These are phyloP conservation scores for Andrena trimmerana DNA, from an alignment of 2,888 invertebrate genomes.

Conservation along the genomic window DNA sequence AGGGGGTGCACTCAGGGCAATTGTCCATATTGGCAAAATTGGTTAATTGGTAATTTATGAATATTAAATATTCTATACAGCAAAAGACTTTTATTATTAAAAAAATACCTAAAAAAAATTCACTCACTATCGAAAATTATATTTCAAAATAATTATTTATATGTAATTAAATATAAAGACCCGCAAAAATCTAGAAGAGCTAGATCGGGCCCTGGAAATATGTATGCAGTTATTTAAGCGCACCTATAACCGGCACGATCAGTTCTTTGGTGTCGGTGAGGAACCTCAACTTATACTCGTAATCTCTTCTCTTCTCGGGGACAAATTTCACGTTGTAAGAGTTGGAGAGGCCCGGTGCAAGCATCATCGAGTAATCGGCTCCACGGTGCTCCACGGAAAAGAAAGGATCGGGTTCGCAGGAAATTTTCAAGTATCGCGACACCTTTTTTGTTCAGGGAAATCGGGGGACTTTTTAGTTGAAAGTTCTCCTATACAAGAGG, in stretches of 20 bases:
- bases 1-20: no score
- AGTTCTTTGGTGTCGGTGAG: constrained; percentile 86
- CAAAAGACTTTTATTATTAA: no score
- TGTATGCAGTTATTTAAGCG: constrained; percentile 43
- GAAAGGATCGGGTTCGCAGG: constrained; percentile 86
- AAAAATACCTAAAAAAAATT: no score
- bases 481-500: not conserved
- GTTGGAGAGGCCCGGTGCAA: constrained; percentile 90
- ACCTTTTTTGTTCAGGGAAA: constrained; percentile 80
- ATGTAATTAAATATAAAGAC: no score
- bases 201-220: no score
- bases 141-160: no score
- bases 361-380: constrained; percentile 85
- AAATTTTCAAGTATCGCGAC: constrained; percentile 86
- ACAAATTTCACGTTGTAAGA: constrained; percentile 88
- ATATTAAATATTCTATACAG: no score
- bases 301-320: constrained; percentile 87
- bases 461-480: not conserved
- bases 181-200: no score
- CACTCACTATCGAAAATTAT: no score
- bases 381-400: constrained; percentile 86
- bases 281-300: constrained; percentile 86
- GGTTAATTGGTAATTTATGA: no score
- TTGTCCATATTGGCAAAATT: no score
- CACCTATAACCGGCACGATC: constrained; percentile 88